A percentile compares a stretch with the other conserved stretches of the same genome.
Conservation (phyloP, 2,888 invertebrate genomes). For the Tenthredo scrophulariae region DNA sequence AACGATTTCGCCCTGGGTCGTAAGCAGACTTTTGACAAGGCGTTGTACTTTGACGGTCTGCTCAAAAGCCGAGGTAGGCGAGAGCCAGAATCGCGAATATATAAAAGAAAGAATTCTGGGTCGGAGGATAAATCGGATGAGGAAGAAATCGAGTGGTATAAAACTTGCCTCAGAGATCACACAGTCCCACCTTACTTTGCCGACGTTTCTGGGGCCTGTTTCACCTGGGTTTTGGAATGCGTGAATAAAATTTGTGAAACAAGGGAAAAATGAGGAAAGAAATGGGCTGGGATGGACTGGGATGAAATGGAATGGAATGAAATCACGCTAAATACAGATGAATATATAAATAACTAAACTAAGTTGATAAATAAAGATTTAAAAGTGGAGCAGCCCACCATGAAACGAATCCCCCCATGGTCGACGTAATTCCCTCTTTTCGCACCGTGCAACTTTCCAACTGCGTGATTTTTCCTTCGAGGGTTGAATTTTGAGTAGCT, state of each 20-base stretch:
- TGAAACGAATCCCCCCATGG: neutral
- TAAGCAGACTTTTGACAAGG: conserved; percentile 57
- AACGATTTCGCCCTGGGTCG: conserved; percentile 61
- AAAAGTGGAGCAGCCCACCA: neutral
- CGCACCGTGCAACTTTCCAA: conserved; percentile 65
- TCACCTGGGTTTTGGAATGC: conserved; percentile 62
- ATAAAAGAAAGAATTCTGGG: neutral
- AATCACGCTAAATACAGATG: neutral
- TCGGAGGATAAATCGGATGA: conserved; percentile 35
- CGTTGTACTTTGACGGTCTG: conserved; percentile 40
- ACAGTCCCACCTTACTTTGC: conserved; percentile 66
- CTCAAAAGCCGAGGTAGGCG: conserved; percentile 53
- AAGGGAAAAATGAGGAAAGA: neutral
- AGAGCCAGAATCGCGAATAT: neutral
- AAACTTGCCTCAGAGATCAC: conserved; percentile 63
- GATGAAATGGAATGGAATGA: neutral
- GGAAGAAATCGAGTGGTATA: conserved; percentile 65
- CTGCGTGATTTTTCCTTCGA: conserved; percentile 67
- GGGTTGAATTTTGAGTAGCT: conserved; percentile 62
- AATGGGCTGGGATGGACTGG: neutral
- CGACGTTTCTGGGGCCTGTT: conserved; percentile 63
- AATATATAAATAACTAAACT: conserved; percentile 17
- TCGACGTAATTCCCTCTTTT: conserved; percentile 55
- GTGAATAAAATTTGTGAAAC: conserved; percentile 54
- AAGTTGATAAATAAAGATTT: conserved; percentile 11